Base-by-base conservation (phyloP, 2,113 vertebrate species). In the Turnix velox region DNA sequence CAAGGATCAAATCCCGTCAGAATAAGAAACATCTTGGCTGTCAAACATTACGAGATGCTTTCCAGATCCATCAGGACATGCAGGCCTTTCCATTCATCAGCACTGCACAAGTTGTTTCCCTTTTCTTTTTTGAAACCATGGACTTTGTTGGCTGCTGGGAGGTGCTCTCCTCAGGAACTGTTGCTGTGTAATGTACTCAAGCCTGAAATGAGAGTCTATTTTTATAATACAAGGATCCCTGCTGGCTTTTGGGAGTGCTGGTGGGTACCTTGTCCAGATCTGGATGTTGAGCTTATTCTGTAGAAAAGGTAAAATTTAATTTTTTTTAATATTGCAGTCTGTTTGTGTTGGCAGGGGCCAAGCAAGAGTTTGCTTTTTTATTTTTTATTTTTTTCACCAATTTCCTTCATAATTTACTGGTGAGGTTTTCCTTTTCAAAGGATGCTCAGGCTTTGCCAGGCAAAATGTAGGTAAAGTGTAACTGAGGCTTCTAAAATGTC, bases 1-100 rank as follows among this genome's bases (percentile, higher is more conserved):
- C 84, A 89, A 58, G 82, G 81, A 94, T 93, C 77, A 95, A 93
- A 95, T 92, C 84, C 78, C 91, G 74, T 79, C 81, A 93, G 91
- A 94, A 83, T 91, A 94, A 85, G 88, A 96, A 94, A 73, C 74
- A 79, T 87, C 67, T 91, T 85, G 27, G 73, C 87, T 96, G 91
- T 95, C 92, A 95, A 74, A 93, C 74, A 76, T 79, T 71, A 75
- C 2, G 19, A 94, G 94, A 96, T 59, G 92, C 71, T 93, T 92
- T 96, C 91, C 92, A 95, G 94, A 93, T 31, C 46, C 43, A 76
- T 71, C 66, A 79, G 78, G 31, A n/a, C 33, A 92, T 23, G 25
- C 88, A 88, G 69, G 62, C 45, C 54, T 75, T 92, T 54, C 74
- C 89, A 92, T 94, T 93, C 89, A 94, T 89, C 95, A 87, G 67